Evolutionary conservation across 2,888 invertebrate genomes (phyloP).

Genomic region (Thera obeliscata): DNA sequence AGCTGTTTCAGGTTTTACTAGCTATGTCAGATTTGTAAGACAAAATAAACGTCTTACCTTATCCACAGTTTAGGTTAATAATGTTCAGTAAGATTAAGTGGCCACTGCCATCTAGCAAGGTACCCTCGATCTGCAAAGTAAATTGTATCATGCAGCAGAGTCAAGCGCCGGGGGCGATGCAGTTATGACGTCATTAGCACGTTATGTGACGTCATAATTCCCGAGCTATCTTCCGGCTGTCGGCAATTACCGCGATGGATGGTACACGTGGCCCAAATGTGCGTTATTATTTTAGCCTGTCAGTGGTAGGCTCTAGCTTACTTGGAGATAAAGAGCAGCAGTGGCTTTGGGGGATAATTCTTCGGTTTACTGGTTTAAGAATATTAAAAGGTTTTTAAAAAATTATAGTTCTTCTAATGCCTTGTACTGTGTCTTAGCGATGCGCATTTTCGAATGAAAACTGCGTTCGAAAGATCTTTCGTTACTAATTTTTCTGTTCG

Average conservation of each 20-base stretch:
- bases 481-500: too few species aligned
- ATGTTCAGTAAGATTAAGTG: constrained; percentile 8
- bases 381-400: neutral
- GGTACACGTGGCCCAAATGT: constrained; percentile 69
- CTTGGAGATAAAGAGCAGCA: constrained; percentile 18
- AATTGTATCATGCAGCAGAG: constrained; percentile 50
- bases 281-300: constrained; percentile 60
- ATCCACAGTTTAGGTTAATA: neutral
- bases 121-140: constrained; percentile 30
- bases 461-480: too few species aligned
- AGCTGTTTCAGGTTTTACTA: too few species aligned
- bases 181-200: constrained; percentile 82
- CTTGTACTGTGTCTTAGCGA: too few species aligned
- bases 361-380: neutral
- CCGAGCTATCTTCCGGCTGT: constrained; percentile 77
- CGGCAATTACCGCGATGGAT: constrained; percentile 78
- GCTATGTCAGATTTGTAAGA: too few species aligned
- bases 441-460: too few species aligned
- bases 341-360: constrained; percentile 5
- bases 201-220: constrained; percentile 80
- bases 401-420: too few species aligned
- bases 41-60: neutral
- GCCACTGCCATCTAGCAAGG: constrained; percentile 13
- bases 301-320: constrained; percentile 36
- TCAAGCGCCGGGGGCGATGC: constrained; percentile 72